Base-by-base conservation (phyloP, 2,797 vertebrate species). In the Mormyrus proboscirostris region DNA sequence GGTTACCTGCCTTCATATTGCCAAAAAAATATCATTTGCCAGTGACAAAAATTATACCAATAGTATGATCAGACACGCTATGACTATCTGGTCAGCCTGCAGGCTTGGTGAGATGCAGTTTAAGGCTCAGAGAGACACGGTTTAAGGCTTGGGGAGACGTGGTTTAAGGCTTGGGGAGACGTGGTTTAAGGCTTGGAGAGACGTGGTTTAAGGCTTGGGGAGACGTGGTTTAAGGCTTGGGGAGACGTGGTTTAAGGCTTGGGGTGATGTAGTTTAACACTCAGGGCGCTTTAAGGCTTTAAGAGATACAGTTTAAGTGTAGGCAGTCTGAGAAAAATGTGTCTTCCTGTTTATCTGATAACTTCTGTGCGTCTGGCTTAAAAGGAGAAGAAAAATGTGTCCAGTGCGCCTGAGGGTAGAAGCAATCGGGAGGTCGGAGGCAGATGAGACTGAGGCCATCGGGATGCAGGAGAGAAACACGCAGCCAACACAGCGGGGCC, bases 391-490 rank as follows among this genome's bases (percentile, higher is more conserved):
- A 62, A 53, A 89, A 69, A 69, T 38, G 22, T 38, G n/a, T 22
- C 83, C 59, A 51, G 44, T 51, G 57, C 44, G 85, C 88, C 59
- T 51, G 7, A 89, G 88, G 50, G 19, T 55, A 19, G 57, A 76
- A 86, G 41, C 47, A 86, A 88, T 88, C 12, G 79, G 59, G 94
- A 95, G 94, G 92, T 94, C 94, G 88, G 94, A 93, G 2, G 95
- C 94, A 92, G 94, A 94, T 89, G 92, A 93, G 0, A 91, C 90
- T 88, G 94, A 94, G 89, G 82, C 92, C 88, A 93, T 94, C 92
- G n/a, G 47, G 88, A 55, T 62, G n/a, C 47, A 57, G n/a, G 41
- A 41, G 25, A 41, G 49, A 38, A 79, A 14, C 62, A 51, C 44
- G 50, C 50, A 14, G 19, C 50, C 19, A 89, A 84, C 49, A 44